phyloP scores from a whole-genome alignment of 2,888 invertebrate species.

The Coleophora deauratella region DNA sequence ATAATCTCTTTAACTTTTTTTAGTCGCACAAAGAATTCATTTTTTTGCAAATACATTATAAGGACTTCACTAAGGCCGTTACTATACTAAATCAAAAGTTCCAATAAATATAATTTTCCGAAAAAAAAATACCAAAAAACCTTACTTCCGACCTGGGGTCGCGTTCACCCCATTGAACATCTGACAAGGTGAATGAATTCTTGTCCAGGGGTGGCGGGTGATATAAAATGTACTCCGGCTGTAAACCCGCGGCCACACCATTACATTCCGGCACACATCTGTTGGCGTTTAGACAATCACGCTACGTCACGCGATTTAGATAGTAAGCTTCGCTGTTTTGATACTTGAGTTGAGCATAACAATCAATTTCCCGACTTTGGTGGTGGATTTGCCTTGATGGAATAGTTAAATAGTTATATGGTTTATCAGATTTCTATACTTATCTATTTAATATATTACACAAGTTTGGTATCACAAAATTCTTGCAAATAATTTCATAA shows the following conservation, averaged over 20 bases:
- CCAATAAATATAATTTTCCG: slow-evolving; percentile 29
- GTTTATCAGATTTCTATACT: no score
- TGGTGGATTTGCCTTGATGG: no score
- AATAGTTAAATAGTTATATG: no score
- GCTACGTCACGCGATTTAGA: slow-evolving; percentile 67
- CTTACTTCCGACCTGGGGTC: slow-evolving; percentile 36
- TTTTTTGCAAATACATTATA: no score
- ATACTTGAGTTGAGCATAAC: slow-evolving; percentile 37
- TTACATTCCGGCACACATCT: slow-evolving; percentile 73
- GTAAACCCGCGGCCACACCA: slow-evolving; percentile 62
- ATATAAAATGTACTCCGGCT: slow-evolving; percentile 58
- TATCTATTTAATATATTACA: no score
- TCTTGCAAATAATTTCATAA: no score
- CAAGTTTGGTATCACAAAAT: no score
- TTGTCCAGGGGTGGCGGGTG: slow-evolving; percentile 28
- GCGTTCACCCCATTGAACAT: slow-evolving; percentile 58
- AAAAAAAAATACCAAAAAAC: slow-evolving; percentile 36
- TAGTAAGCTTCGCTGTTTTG: slow-evolving; percentile 28
- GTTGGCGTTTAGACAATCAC: slow-evolving; percentile 73
- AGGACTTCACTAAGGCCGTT: no score
- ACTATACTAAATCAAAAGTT: slow-evolving; percentile 37
- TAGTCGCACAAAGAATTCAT: neutral
- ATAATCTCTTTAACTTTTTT: neutral
- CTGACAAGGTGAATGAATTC: slow-evolving; percentile 72
- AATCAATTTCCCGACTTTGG: no score